Base-by-base conservation (phyloP, 92 coral and sea anemone species). In the Porites cylindrica region DNA sequence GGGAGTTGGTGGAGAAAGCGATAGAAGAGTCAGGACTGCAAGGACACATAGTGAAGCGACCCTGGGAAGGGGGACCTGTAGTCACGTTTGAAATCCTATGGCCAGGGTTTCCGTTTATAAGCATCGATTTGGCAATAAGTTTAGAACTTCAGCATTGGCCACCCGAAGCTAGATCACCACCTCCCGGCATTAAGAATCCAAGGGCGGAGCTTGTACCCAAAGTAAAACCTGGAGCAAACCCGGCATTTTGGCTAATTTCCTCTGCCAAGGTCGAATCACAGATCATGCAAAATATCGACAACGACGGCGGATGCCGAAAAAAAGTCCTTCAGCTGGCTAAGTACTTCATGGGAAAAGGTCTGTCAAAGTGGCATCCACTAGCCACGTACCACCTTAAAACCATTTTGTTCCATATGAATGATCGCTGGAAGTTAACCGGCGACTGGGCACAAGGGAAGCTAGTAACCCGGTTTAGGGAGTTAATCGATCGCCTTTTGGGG, bases 321-420 rank as follows among this genome's bases (percentile, higher is more conserved):
- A 81, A 87, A 24, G 89, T 89, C 51, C 89, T 89, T 6, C 88
- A 89, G 50, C 79, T 89, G 61, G 92, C 89, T 2, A 89, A 89
- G 71, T 77, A 89, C 70, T 84, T 89, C 72, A 84, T 66, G 78
- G 32, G 78, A 12, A 77, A 70, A 63, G 62, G 87, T 1, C 10
- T 18, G 23, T 81, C 59, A 18, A 10, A 20, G 20, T 80, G 91
- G 74, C 60, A 80, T 61, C 79, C 74, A 20, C 26, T 87, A 19
- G 91, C 91, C 6, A 70, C 91, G 32, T 87, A 87, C 58, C 87
- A 87, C 50, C 51, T 87, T 11, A 87, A 87, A 51, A 81, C 63
- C 61, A 87, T 70, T 23, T 62, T 81, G 47, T 54, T 87, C 3
- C 66, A 85, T n/a, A 78, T 85, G 74, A 85, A 67, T 51, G 58